Evolutionary conservation across 2,113 vertebrate species (phyloP).

Genomic region (Heterochromis multidens): DNA sequence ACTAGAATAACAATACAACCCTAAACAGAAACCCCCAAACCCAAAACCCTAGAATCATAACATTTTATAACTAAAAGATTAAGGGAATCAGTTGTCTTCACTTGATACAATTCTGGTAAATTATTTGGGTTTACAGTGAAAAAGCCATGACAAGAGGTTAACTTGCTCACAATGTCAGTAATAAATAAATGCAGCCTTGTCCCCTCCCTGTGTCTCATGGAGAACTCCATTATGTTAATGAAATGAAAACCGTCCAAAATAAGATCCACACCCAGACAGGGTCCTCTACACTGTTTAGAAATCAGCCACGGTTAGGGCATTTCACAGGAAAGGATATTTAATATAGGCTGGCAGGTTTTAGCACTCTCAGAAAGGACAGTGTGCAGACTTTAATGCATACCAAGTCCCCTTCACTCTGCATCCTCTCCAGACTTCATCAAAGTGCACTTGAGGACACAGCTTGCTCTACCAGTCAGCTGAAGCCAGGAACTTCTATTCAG

Average conservation of each 20-base stretch:
- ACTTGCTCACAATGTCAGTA: constrained; percentile 3
- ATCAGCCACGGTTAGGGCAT: constrained; percentile 5
- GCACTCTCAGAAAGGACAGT: constrained; percentile 37
- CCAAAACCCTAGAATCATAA: neutral
- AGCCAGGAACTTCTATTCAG: constrained; percentile 24
- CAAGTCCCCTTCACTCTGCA: constrained; percentile 23
- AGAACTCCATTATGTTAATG: constrained; percentile 54
- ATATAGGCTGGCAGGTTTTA: constrained; percentile 56
- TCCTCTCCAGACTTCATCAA: constrained; percentile 39
- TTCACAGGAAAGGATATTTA: constrained; percentile 32
- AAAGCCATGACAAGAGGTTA: neutral
- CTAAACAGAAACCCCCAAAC: neutral
- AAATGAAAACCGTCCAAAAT: constrained; percentile 45
- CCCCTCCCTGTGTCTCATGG: neutral
- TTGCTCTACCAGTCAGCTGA: neutral
- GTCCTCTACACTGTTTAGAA: constrained; percentile 12
- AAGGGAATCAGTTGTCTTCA: neutral
- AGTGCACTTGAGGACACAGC: constrained; percentile 44
- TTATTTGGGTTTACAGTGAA: neutral
- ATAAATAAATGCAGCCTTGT: constrained; percentile 20
- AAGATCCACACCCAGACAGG: neutral
- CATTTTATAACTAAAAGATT: neutral
- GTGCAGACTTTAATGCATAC: constrained; percentile 38
- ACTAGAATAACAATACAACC: too few relatives aligned
- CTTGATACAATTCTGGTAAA: neutral